These are phyloP conservation scores for Diabrotica undecimpunctata DNA, from an alignment of 1,140 invertebrate genomes.

Conservation along the genomic window DNA sequence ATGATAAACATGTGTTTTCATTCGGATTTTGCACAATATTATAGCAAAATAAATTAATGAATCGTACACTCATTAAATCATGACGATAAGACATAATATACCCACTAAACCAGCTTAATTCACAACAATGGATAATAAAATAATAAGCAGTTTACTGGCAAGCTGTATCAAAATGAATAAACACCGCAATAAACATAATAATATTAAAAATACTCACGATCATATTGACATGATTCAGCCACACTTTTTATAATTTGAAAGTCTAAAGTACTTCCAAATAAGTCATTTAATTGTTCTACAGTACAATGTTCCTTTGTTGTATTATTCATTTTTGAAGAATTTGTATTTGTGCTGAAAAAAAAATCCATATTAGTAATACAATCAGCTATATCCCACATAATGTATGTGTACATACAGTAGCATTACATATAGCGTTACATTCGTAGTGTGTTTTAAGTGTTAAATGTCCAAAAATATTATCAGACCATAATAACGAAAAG, in stretches of 20 bases:
- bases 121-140: background rate
- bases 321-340: no score
- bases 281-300: slow-evolving; percentile 9
- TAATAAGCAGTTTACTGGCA: background rate
- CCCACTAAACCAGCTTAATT: background rate
- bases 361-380: no score
- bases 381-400: no score
- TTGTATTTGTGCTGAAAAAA: no score
- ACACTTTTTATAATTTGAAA: slow-evolving; percentile 12
- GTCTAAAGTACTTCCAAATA: slow-evolving; percentile 11
- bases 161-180: no score
- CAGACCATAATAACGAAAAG: no score
- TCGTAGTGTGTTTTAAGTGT: no score
- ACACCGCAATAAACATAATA: background rate
- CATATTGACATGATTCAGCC: slow-evolving; percentile 14
- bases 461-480: no score
- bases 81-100: background rate
- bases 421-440: no score
- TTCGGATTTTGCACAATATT: slow-evolving; percentile 22
- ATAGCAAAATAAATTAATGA: background rate
- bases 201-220: slow-evolving; percentile 10
- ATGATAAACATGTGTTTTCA: background rate
- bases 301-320: no score
- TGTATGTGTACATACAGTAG: no score
- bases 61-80: background rate